Evolutionary conservation across 2,888 invertebrate species (phyloP).

Genomic region (Drosophila subsilvestris): DNA sequence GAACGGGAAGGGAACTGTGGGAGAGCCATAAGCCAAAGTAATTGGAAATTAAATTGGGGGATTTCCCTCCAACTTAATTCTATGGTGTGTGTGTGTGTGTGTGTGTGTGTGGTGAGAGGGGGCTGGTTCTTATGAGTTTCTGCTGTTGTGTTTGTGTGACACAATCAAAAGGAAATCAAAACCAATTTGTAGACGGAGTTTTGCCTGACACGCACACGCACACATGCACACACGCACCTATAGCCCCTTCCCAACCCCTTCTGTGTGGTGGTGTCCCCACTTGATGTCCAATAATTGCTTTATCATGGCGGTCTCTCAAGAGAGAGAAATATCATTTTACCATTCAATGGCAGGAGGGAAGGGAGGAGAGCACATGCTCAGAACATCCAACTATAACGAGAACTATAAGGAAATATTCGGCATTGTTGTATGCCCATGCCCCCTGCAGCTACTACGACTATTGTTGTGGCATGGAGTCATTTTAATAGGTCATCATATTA

Average conservation of each 20-base stretch:
- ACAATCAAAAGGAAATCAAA: slow-evolving; percentile 42
- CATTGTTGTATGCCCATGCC: neutral
- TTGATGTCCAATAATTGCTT: slow-evolving; percentile 63
- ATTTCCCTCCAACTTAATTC: slow-evolving; percentile 23
- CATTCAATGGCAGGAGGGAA: slow-evolving; percentile 25
- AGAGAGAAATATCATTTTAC: slow-evolving; percentile 53
- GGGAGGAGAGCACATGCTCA: neutral
- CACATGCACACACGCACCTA: slow-evolving; percentile 23
- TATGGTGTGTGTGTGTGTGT: neutral
- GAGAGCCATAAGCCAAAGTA: slow-evolving; percentile 59
- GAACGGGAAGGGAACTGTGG: slow-evolving; percentile 11
- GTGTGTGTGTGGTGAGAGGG: too few relatives aligned
- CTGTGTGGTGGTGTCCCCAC: neutral
- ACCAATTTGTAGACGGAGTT: neutral
- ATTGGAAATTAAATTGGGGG: slow-evolving; percentile 68
- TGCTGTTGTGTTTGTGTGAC: slow-evolving; percentile 9
- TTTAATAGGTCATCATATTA: slow-evolving; percentile 81
- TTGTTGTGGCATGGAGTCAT: slow-evolving; percentile 59
- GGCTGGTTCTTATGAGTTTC: too few relatives aligned
- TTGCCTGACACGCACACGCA: slow-evolving; percentile 24
- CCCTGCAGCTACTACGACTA: slow-evolving; percentile 17
- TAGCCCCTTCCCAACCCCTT: neutral
- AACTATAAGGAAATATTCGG: neutral
- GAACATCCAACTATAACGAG: neutral
- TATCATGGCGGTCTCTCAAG: slow-evolving; percentile 52